These are phyloP conservation scores for Microtus oregoni DNA, from an alignment of 2,113 vertebrate species.

Conservation along the genomic window DNA sequence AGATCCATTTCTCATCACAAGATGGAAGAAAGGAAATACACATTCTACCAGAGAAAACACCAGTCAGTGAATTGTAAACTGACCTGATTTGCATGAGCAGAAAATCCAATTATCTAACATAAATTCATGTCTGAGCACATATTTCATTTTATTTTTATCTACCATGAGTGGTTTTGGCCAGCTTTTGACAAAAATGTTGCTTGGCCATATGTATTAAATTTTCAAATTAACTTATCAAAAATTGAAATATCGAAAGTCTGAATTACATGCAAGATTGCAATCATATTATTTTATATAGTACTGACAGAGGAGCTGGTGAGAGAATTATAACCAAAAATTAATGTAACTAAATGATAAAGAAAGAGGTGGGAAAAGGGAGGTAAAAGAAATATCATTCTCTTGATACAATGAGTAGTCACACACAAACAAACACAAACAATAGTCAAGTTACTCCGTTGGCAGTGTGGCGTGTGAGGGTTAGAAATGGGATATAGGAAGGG, in stretches of 20 bases:
- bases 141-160: conserved; percentile 48
- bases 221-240: conserved; percentile 51
- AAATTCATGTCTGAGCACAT: background rate
- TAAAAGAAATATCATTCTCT: background rate
- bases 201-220: background rate
- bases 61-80: conserved; percentile 15
- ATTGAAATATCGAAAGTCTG: conserved; percentile 29
- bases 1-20: conserved; percentile 59
- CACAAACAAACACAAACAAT: background rate
- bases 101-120: conserved; percentile 48
- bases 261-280: conserved; percentile 44
- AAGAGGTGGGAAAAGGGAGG: background rate
- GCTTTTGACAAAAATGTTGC: conserved; percentile 33
- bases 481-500: background rate
- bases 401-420: background rate
- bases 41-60: conserved; percentile 21
- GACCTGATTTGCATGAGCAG: background rate
- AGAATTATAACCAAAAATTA: background rate
- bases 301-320: conserved; percentile 8
- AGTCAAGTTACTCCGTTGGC: background rate
- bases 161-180: conserved; percentile 17
- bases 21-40: conserved; percentile 30
- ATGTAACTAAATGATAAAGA: conserved; percentile 27
- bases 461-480: background rate
- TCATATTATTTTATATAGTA: background rate